Percentiles rank a stretch among this genome's conserved stretches.
phyloP scores from a whole-genome alignment of 2,113 vertebrate species.

The Carettochelys insculpta region DNA sequence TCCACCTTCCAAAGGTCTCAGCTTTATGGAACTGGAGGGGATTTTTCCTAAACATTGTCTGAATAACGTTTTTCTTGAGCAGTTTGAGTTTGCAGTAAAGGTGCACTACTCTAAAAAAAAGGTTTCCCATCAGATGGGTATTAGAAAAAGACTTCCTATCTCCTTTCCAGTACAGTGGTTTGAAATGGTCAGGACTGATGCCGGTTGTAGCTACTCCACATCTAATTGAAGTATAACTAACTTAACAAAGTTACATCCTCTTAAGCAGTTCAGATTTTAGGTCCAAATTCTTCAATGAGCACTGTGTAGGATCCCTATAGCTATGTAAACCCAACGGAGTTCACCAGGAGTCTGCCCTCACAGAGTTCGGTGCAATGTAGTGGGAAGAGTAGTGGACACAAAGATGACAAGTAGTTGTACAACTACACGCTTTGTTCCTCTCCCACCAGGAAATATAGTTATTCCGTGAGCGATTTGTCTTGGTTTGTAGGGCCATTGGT shows the following conservation, averaged over 20 bases:
- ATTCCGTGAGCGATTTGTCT: neutral
- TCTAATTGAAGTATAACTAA: conserved; percentile 7
- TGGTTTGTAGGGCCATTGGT: neutral
- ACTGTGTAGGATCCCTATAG: conserved; percentile 3
- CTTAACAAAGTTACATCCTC: neutral
- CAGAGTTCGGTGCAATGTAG: neutral
- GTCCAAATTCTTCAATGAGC: conserved; percentile 46
- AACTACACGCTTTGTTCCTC: conserved; percentile 10
- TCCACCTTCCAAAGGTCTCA: neutral
- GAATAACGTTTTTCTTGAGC: conserved; percentile 59
- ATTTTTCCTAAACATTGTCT: conserved; percentile 45
- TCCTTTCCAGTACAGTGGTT: conserved; percentile 66
- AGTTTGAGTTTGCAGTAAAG: conserved; percentile 75
- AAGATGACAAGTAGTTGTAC: neutral
- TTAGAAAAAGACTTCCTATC: conserved; percentile 70
- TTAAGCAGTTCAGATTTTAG: conserved; percentile 40
- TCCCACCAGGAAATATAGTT: conserved; percentile 16
- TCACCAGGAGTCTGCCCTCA: conserved; percentile 12
- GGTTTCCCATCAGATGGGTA: conserved; percentile 63
- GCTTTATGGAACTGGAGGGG: conserved; percentile 2
- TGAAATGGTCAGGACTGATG: conserved; percentile 69
- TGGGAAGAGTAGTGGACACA: neutral
- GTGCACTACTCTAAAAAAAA: conserved; percentile 66
- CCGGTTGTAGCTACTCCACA: conserved; percentile 73
- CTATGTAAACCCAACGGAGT: neutral